These are phyloP conservation scores for Macrostomum cliftonense DNA, from an alignment of 2,888 invertebrate genomes.

Conservation along the genomic window DNA sequence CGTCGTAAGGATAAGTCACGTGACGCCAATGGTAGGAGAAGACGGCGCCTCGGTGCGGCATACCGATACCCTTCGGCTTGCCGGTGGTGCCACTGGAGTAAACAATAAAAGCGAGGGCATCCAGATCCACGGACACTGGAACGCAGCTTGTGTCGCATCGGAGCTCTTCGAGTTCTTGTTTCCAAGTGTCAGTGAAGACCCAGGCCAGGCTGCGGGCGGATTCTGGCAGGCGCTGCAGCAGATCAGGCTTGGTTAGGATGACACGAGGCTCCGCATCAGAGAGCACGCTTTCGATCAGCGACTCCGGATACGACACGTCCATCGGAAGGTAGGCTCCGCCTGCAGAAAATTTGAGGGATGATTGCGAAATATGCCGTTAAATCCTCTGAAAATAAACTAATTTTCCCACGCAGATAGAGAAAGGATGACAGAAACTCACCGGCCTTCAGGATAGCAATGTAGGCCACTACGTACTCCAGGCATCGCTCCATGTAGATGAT, in stretches of 20 bases:
- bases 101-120: slow-evolving; percentile 36
- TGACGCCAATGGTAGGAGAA: slow-evolving; percentile 36
- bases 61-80: slow-evolving; percentile 37
- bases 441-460: slow-evolving; percentile 36
- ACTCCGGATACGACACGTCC: slow-evolving; percentile 33
- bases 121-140: slow-evolving; percentile 16
- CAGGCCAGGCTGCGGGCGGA: neutral
- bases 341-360: slow-evolving; percentile 11
- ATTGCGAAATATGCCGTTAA: too few species aligned
- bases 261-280: slow-evolving; percentile 31
- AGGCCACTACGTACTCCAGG: slow-evolving; percentile 29
- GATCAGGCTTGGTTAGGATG: slow-evolving; percentile 20
- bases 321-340: slow-evolving; percentile 37
- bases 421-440: slow-evolving; percentile 17
- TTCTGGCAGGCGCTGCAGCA: slow-evolving; percentile 17
- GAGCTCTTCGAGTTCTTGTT: slow-evolving; percentile 16
- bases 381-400: neutral
- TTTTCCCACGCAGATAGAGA: neutral
- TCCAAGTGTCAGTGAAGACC: slow-evolving; percentile 18
- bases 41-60: slow-evolving; percentile 37
- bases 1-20: slow-evolving; percentile 25
- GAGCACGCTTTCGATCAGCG: slow-evolving; percentile 31
- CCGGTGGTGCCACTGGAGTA: slow-evolving; percentile 40
- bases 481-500: slow-evolving; percentile 35
- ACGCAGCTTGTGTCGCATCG: neutral